A percentile compares a stretch with the other conserved stretches of the same genome.
phyloP scores from a whole-genome alignment of 2,888 invertebrate genomes.

The Drosophila neonasuta region DNA sequence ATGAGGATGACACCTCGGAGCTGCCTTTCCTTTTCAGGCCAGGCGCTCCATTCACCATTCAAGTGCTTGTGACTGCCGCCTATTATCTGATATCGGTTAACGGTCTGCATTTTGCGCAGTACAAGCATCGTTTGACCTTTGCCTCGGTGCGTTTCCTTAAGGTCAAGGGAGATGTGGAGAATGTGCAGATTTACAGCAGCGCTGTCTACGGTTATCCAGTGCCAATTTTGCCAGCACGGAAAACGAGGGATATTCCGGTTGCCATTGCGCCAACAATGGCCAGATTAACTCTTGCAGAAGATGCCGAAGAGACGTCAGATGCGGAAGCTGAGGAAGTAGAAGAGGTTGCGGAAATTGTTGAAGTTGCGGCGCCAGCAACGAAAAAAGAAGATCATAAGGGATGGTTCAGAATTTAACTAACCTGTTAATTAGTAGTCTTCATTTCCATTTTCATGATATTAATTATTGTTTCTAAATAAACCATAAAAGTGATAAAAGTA shows the following conservation, averaged over 20 bases:
- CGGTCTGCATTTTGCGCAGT: constrained; percentile 87
- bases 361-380: background rate
- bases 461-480: constrained; percentile 17
- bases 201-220: constrained; percentile 38
- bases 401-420: constrained; percentile 1
- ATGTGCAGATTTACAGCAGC: constrained; percentile 36
- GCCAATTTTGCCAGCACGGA: constrained; percentile 7
- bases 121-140: constrained; percentile 85
- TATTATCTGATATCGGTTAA: constrained; percentile 87
- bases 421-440: background rate
- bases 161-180: constrained; percentile 25
- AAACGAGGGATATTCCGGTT: background rate
- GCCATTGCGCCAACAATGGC: background rate
- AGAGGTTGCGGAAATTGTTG: background rate
- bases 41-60: constrained; percentile 68
- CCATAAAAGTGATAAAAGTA: constrained; percentile 28
- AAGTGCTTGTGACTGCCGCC: constrained; percentile 84
- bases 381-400: background rate
- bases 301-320: background rate
- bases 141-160: constrained; percentile 33
- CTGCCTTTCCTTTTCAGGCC: constrained; percentile 20
- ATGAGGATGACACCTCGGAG: constrained; percentile 85
- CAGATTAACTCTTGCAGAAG: background rate
- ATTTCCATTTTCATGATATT: background rate
- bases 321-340: background rate